Conservation (phyloP, 2,888 invertebrate genomes). For the Calameuta filiformis region DNA sequence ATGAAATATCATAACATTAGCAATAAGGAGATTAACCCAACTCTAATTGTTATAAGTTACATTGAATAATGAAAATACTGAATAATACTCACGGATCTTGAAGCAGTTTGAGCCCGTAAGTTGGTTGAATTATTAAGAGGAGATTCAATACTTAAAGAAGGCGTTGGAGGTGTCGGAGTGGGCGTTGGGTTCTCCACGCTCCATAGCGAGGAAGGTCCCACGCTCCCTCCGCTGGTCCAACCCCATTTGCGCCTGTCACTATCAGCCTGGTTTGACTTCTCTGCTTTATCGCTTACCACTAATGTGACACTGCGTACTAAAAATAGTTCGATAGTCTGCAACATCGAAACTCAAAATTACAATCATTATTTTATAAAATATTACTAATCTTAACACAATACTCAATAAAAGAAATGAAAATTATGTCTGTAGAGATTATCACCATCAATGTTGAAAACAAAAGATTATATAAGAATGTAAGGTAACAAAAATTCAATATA, state of each 20-base stretch:
- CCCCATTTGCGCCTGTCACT: constrained; percentile 57
- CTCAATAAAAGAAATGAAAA: not conserved
- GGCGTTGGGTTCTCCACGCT: constrained; percentile 60
- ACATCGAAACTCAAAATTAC: constrained; percentile 19
- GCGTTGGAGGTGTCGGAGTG: constrained; percentile 51
- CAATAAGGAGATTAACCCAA: not conserved
- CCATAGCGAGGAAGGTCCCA: constrained; percentile 62
- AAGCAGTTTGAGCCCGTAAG: constrained; percentile 60
- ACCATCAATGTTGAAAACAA: too few species aligned
- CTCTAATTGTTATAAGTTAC: not conserved
- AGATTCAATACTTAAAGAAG: constrained; percentile 58
- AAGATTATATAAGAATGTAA: too few species aligned
- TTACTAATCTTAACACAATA: not conserved
- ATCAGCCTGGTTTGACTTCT: constrained; percentile 47
- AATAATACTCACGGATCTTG: constrained; percentile 56
- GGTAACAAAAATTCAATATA: too few species aligned
- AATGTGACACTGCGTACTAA: constrained; percentile 72
- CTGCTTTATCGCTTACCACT: constrained; percentile 69
- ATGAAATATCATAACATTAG: not conserved
- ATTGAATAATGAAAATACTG: not conserved
- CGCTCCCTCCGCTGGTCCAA: constrained; percentile 61
- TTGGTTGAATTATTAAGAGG: constrained; percentile 61
- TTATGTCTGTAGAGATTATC: too few species aligned
- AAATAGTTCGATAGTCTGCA: constrained; percentile 73
- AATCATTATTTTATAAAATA: not conserved